A percentile compares a stretch with the other conserved stretches of the same genome.
phyloP scores from a whole-genome alignment of 1,140 invertebrate genomes.

The Leptinotarsa lineolata region DNA sequence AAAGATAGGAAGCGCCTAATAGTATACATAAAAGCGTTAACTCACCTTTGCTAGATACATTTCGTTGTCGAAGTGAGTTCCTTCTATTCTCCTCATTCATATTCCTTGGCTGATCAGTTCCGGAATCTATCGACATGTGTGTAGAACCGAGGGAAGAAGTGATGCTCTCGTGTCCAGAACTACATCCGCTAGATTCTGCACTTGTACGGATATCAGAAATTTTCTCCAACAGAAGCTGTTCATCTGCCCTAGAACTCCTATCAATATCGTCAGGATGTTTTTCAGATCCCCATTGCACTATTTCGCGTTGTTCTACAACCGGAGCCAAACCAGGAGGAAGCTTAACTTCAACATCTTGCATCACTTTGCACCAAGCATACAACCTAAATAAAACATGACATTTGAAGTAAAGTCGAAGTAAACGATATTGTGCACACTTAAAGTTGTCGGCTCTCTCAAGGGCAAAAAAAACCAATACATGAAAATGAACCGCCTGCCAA shows the following conservation, averaged over 20 bases:
- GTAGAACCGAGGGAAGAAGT: conserved; percentile 62
- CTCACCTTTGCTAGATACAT: conserved; percentile 20
- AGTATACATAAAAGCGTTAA: no score
- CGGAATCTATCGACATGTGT: conserved; percentile 56
- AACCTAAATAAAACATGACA: conserved; percentile 48
- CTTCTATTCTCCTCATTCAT: conserved; percentile 24
- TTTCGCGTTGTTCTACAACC: conserved; percentile 30
- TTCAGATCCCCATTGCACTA: conserved; percentile 34
- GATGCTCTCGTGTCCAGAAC: conserved; percentile 63
- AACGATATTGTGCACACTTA: no score
- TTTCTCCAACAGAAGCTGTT: conserved; percentile 54
- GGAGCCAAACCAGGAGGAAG: conserved; percentile 61
- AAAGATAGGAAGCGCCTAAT: no score
- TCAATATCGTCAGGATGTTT: conserved; percentile 34
- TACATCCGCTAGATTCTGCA: conserved; percentile 63
- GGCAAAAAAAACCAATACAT: no score
- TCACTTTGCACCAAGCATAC: conserved; percentile 59
- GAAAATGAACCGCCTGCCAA: no score
- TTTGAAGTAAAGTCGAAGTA: no score
- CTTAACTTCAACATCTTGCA: conserved; percentile 62
- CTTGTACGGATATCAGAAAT: conserved; percentile 56
- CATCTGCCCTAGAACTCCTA: conserved; percentile 37
- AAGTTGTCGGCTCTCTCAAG: no score
- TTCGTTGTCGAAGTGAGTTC: conserved; percentile 32
- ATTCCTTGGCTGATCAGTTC: conserved; percentile 45